Evolutionary conservation across 1,140 invertebrate genomes (phyloP), one percentile per base, ranked within the genome.

Genomic region (Aporrectodea caliginosa): DNA sequence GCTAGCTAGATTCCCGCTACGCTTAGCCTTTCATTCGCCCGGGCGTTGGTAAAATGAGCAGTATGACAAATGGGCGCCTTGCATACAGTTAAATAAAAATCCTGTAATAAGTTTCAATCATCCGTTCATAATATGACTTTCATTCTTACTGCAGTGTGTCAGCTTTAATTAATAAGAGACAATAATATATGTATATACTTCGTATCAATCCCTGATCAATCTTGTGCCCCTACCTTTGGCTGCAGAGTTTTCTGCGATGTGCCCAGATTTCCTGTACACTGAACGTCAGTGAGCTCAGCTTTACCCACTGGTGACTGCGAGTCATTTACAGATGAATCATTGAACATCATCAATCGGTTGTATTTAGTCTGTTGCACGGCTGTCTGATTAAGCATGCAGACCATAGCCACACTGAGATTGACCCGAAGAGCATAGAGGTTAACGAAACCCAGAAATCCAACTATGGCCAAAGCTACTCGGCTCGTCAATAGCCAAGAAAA

Each of bases 391-490:
- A 90, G 89, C 94, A 96, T 96, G 80, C 93, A 93, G 12, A 95
- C 93, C 75, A 97, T 94, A 78, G 94, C 94, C 70, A 96, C 94
- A 78, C 94, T 95, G 22, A 96, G 90, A 88, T 96, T 96, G 1
- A 96, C 93, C 35, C 94, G 90, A 16, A 95, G 88, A 87, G 94
- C 93, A 89, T 95, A 96, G 85, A 84, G 71, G 73, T 79, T 82
- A n/a, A 84, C 35, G 35, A 82, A 82, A 1, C 84, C 86, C 16
- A 87, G 71, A 34, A 85, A 84, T 1, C 79, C 80, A 31, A 85
- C 71, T n/a, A 84, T 71, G 1, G 85, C 82, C 69, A 85, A 76
- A 0, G 78, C 77, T 80, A 84, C 79, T 35, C 86, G 79, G 31
- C 82, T 79, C 1, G 84, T 84, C 32, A 73, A 81, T 34, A 35